Base-by-base conservation (phyloP, 1,140 invertebrate genomes). In the Diorhabda sublineata region DNA sequence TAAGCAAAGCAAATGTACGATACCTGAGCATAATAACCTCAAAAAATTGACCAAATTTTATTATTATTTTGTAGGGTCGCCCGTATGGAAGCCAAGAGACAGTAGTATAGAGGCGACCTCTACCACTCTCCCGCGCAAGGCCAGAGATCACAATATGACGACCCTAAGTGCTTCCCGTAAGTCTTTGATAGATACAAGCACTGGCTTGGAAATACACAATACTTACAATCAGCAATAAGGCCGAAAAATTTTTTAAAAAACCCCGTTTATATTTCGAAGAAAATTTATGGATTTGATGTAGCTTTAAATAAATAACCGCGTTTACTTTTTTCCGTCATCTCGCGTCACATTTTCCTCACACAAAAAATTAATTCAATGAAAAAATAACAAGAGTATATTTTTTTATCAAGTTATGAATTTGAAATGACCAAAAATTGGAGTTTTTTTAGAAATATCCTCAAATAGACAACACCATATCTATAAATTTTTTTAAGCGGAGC, bases 61-160 rank as follows among this genome's bases (percentile, higher is more conserved):
- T 64, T 74, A 71, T 77, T 87, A 52, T 52, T 84, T 89, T 89
- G 84, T 89, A 90, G 91, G 91, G 82, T 94, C 92, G 80, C 92
- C 92, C 80, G 90, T 95, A 82, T 95, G 92, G 92, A 95, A 95
- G 89, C 92, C 91, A 84, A 87, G 92, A 85, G 91, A 92, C 83
- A 87, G 76, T 79, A 80, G 77, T 77, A 75, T 79, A 79, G 77
- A 77, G 74, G 76, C 76, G 73, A 75, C 79, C 73, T 80, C 80
- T 69, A 81, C 80, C 73, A 83, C 82, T 64, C 80, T 82, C 74
- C 82, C 81, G 73, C 80, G 82, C 73, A 80, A 81, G 74, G 77
- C 77, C 72, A 78, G 77, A 73, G 75, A 75, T 72, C 71, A 74
- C 71, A 74, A 71, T 73, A 70, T 68, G 69, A 69, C 75, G 45